Evolutionary conservation across 2,797 vertebrate genomes (phyloP).

Genomic region (Coreius guichenoti): DNA sequence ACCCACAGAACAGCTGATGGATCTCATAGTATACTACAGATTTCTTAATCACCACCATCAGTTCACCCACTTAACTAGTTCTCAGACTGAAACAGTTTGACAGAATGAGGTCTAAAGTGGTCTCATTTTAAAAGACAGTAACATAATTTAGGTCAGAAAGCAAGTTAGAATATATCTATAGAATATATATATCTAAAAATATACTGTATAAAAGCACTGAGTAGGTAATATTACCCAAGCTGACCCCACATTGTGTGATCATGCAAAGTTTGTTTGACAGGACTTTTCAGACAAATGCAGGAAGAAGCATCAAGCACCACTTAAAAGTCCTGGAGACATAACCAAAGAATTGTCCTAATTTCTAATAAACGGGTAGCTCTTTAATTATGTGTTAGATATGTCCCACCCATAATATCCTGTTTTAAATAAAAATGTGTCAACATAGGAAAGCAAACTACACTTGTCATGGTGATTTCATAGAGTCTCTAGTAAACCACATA

Average conservation of each 20-base stretch:
- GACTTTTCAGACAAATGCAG: background rate
- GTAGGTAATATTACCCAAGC: background rate
- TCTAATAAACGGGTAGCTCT: background rate
- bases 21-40: constrained; percentile 11
- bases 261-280: background rate
- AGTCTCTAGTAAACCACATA: background rate
- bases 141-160: constrained; percentile 27
- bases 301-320: background rate
- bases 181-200: background rate
- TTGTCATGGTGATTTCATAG: background rate
- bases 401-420: background rate
- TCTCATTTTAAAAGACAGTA: constrained; percentile 24
- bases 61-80: constrained; percentile 27
- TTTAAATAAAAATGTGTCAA: background rate
- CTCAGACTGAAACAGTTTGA: background rate
- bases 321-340: background rate
- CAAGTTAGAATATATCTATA: too few species aligned
- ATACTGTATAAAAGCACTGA: background rate
- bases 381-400: background rate
- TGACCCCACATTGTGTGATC: background rate
- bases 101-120: constrained; percentile 13
- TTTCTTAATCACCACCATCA: background rate
- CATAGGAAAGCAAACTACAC: background rate
- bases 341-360: background rate
- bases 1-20: constrained; percentile 37